Base-by-base conservation (phyloP, 1,140 invertebrate genomes). In the Lepidurus couesii region DNA sequence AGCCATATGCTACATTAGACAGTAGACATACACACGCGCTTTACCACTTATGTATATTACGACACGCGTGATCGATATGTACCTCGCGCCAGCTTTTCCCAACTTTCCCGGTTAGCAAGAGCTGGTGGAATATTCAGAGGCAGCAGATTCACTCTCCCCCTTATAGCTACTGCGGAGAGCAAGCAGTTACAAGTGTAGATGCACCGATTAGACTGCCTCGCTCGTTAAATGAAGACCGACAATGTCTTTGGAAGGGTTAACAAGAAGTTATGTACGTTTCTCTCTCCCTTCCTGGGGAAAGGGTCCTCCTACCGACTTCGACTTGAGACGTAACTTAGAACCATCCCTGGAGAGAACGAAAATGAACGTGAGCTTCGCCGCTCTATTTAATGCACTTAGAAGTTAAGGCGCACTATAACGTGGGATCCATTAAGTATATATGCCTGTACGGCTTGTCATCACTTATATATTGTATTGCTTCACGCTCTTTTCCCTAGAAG, bases 31-130 rank as follows among this genome's bases (percentile, higher is more conserved):
- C 53, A 65, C 53, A 65, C 53, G 53, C 53, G 53, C 53, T 65
- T 65, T 65, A n/a, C 53, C n/a, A 65, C 53, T 65, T 65, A 11
- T 65, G 53, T 65, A 21, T 34, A 4, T 34, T 34, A 34, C 34
- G 9, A 65, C 53, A 65, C 53, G 53, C 53, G 53, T 65, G 53
- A 65, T 65, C 53, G 53, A 65, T 65, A 65, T 65, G 53, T 65
- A 16, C 16, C 8, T 65, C 53, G 53, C 53, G 6, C 53, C 53
- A 13, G 16, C 53, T 21, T 16, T 16, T 65, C 0, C 4, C 53
- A 5, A 7, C 53, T 11, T 11, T 9, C 21, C 9, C n/a, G 16
- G 45, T 16, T 47, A 13, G 53, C 9, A 65, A 21, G 21, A 47
- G 13, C 13, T 65, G n/a, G 6, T 65, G 13, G 53, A 65, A 65